Evolutionary conservation across 2,113 vertebrate genomes (phyloP).

Genomic region (Barnardius zonarius): DNA sequence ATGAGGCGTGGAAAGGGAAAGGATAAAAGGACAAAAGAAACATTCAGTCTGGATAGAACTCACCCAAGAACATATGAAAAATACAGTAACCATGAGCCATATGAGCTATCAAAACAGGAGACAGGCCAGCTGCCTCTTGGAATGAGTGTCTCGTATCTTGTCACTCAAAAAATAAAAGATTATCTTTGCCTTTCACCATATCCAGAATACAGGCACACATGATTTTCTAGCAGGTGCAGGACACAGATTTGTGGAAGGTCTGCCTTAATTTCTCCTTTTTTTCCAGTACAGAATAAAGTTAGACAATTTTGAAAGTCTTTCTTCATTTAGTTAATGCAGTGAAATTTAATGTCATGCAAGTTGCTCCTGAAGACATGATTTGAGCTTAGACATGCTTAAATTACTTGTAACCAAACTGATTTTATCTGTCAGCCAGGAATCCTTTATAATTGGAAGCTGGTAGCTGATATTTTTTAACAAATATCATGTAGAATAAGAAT

Average conservation of each 20-base stretch:
- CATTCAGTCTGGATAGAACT: neutral
- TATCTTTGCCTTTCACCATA: neutral
- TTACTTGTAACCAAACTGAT: neutral
- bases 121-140: neutral
- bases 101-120: neutral
- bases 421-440: conserved; percentile 22
- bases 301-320: neutral
- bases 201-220: neutral
- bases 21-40: neutral
- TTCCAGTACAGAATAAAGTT: neutral
- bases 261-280: neutral
- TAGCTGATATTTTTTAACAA: neutral
- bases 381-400: neutral
- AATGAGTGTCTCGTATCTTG: neutral
- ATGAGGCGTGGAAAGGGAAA: neutral
- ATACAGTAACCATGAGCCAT: neutral
- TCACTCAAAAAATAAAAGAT: neutral
- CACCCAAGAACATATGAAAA: neutral
- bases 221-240: neutral
- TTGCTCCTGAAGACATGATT: neutral
- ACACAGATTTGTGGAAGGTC: neutral
- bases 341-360: neutral
- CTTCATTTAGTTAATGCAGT: neutral
- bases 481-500: conserved; percentile 9
- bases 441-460: neutral